These are phyloP conservation scores for Diabrotica balteata DNA, from an alignment of 2,888 invertebrate genomes.

Conservation along the genomic window DNA sequence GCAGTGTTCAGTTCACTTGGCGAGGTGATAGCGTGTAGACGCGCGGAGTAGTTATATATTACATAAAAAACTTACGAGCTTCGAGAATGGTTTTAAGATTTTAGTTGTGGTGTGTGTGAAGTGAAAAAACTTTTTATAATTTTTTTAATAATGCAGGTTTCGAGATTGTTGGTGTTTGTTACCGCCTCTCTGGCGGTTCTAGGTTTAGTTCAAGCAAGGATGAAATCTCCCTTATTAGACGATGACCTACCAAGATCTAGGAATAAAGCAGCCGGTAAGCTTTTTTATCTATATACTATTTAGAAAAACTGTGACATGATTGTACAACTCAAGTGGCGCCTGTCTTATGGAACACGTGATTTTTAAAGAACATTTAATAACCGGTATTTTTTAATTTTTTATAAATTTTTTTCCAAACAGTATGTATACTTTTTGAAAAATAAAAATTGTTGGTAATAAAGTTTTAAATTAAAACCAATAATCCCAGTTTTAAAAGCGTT, in stretches of 20 bases:
- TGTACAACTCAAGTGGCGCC: conserved; percentile 6
- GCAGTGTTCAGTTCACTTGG: conserved; percentile 24
- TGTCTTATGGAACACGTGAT: conserved; percentile 4
- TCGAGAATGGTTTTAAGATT: conserved; percentile 19
- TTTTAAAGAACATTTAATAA: conserved; percentile 5
- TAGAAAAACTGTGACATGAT: conserved; percentile 1
- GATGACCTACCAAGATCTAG: conserved; percentile 51
- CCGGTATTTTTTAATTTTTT: not conserved
- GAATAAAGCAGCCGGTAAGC: conserved; percentile 56
- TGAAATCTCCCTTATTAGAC: conserved; percentile 53
- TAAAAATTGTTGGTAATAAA: too few relatives aligned
- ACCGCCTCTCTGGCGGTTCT: conserved; percentile 22
- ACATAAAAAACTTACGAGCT: conserved; percentile 22
- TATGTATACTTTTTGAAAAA: too few relatives aligned
- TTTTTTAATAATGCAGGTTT: conserved; percentile 25
- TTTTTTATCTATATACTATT: conserved; percentile 9
- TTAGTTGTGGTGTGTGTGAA: conserved; percentile 31
- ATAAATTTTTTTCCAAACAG: not conserved
- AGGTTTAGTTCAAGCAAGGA: conserved; percentile 43
- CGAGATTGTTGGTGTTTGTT: conserved; percentile 23
- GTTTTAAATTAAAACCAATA: too few relatives aligned
- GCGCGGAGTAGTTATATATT: conserved; percentile 13
- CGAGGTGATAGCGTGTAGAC: conserved; percentile 10
- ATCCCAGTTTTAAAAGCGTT: too few relatives aligned
- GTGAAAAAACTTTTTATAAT: conserved; percentile 25